These are phyloP conservation scores for Omphaloscelis lunosa DNA, from an alignment of 2,888 invertebrate species.

Conservation along the genomic window DNA sequence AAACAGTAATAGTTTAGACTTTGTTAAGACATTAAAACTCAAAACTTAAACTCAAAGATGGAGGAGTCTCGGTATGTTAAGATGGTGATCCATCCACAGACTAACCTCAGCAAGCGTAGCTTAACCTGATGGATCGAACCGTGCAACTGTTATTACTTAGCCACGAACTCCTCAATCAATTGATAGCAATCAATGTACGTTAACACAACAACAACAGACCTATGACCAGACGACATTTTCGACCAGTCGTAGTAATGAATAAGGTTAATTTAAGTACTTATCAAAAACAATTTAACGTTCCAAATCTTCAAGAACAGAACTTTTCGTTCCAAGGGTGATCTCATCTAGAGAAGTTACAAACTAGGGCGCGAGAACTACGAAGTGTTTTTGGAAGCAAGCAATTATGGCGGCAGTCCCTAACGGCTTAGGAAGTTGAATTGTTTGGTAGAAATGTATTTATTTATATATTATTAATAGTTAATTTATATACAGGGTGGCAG, in stretches of 20 bases:
- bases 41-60: no score
- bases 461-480: no score
- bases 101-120: no score
- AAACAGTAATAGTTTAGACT: no score
- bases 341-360: constrained; percentile 2
- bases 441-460: constrained; percentile 2
- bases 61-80: no score
- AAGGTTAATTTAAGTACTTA: not conserved
- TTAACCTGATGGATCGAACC: no score
- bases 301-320: not conserved
- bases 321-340: not conserved
- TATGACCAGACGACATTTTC: not conserved
- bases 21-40: not conserved
- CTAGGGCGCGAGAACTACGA: constrained; percentile 24
- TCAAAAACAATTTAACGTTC: not conserved
- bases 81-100: no score
- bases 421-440: constrained; percentile 8
- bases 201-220: not conserved
- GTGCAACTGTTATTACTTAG: no score
- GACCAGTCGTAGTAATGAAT: not conserved
- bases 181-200: no score
- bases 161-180: no score
- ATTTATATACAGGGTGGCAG: no score
- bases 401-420: constrained; percentile 14
- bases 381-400: constrained; percentile 20